Base-by-base conservation (phyloP, 1,140 invertebrate species). In the Psix sp. region DNA sequence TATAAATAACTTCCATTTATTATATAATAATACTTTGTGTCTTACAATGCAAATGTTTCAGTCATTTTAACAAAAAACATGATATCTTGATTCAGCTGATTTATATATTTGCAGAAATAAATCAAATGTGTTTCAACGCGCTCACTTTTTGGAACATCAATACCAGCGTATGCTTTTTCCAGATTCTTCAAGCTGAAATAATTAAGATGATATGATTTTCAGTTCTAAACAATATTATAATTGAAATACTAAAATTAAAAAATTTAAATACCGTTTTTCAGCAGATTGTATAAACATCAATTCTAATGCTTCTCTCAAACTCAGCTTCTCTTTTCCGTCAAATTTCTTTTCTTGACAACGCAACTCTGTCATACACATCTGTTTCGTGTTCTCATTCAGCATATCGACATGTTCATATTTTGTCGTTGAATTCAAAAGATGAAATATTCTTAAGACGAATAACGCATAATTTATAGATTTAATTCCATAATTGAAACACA, bases 241-340 rank as follows among this genome's bases (percentile, higher is more conserved):
- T 24, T 24, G 21, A 4, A 7, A 24, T 33, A 6, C n/a, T 5
- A n/a, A 33, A 33, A 33, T 33, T 6, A 33, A 33, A 33, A 5
- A 33, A 33, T 33, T 10, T n/a, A 10, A 5, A 13, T n/a, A 57
- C 52, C 40, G 16, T n/a, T 36, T 46, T 21, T 57, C 54, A 26
- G 40, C 13, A n/a, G 11, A 0, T 17, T 14, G 18, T 9, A 57
- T 57, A 1, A 57, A 9, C 13, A 10, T 4, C 16, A 57, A 57
- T 15, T 57, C 54, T 42, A 57, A 36, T 0, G 42, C 42, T 29
- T 57, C 20, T 26, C 31, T 45, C 16, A 57, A 17, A 46, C 17
- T 16, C 7, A 57, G 14, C 1, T 36, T 36, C 15, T 46, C 42
- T 0, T 38, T 17, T 9, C 18, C 31, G 15, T 46, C 20, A 26